Base-by-base conservation (phyloP, 2,797 vertebrate species). In the Hephaestus fuliginosus region DNA sequence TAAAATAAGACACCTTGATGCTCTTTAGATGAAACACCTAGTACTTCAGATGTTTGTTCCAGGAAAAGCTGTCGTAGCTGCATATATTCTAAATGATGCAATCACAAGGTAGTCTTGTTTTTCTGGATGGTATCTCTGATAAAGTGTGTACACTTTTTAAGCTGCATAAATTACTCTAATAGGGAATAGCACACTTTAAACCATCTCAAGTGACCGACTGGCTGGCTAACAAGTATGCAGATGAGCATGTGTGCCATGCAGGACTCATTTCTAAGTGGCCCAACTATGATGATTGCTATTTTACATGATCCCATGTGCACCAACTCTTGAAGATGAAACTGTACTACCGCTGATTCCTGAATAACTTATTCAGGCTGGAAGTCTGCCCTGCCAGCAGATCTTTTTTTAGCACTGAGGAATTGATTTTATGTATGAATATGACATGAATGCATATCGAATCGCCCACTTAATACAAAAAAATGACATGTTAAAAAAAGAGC, bases 371-470 rank as follows among this genome's bases (percentile, higher is more conserved):
- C 33, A 15, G 33, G 9, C 41, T 25, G 6, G 51, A 62, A 25
- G 41, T 63, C 49, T 64, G 63, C 7, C 58, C 15, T 48, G n/a
- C 51, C 43, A 36, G 67, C 61, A 20, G n/a, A 58, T 63, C 51
- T 25, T 1, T 13, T 33, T 17, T 73, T 13, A 64, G 30, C 36
- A 48, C 39, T 56, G n/a, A 69, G 58, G 33, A 62, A 46, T 65
- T n/a, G 1, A 46, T 58, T 28, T 67, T n/a, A 25, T 70, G 4
- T 66, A 22, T 61, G 55, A 63, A 67, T 46, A 18, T 55, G 52
- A 75, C 39, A 68, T 49, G 39, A 60, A 64, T 51, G 57, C 62
- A 66, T 39, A 11, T 36, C 44, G 53, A 61, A 36, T 61, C 5
- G 4, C 18, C 22, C 2, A 5, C 11, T 28, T 11, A 39, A 39